Percentiles rank a stretch among this genome's conserved stretches.
Conservation (phyloP, 2,888 invertebrate genomes). For the Drosophila mercatorum region DNA sequence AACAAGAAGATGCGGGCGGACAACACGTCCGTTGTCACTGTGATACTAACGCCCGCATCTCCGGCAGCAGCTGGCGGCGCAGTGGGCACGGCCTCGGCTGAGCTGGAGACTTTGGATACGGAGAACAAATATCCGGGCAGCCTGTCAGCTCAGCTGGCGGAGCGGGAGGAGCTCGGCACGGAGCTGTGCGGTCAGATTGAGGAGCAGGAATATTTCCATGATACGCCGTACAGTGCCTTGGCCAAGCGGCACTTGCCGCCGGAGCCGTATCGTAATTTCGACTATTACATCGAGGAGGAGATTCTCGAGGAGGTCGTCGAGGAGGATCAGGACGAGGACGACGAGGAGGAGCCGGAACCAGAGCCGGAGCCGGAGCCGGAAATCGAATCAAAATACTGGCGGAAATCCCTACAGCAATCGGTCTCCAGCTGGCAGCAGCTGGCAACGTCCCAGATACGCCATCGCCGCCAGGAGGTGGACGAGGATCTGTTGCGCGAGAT, state of each 20-base stretch:
- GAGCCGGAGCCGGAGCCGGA: background rate
- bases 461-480: constrained; percentile 1
- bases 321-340: constrained; percentile 25
- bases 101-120: constrained; percentile 45
- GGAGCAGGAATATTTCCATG: constrained; percentile 58
- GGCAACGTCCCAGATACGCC: constrained; percentile 12
- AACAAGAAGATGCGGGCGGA: constrained; percentile 95
- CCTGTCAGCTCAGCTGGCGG: constrained; percentile 14
- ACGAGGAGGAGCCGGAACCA: background rate
- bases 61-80: constrained; percentile 1
- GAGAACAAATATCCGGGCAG: constrained; percentile 56
- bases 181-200: constrained; percentile 46
- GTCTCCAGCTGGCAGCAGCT: constrained; percentile 34
- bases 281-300: constrained; percentile 75
- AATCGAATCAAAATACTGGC: constrained; percentile 33
- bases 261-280: constrained; percentile 78
- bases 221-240: constrained; percentile 76
- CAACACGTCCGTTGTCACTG: constrained; percentile 95
- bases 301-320: constrained; percentile 22
- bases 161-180: constrained; percentile 26
- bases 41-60: constrained; percentile 86
- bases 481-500: constrained; percentile 4
- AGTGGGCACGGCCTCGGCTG: background rate
- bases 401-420: constrained; percentile 47
- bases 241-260: constrained; percentile 80